phyloP scores from a whole-genome alignment of 2,888 invertebrate species.

The Lysandra coridon region DNA sequence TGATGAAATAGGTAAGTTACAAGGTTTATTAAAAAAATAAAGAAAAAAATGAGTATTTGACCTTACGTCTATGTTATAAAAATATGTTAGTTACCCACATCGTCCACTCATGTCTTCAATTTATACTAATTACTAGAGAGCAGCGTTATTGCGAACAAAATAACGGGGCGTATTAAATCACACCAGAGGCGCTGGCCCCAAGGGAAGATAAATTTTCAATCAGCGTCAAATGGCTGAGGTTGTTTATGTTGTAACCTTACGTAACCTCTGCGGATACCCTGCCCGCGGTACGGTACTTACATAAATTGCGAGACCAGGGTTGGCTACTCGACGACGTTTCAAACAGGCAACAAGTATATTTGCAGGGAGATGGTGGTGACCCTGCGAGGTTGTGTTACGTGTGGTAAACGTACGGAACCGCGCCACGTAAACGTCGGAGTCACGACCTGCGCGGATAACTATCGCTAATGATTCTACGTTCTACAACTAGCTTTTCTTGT shows the following conservation, averaged over 20 bases:
- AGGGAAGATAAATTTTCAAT: slow-evolving; percentile 26
- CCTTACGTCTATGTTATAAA: too few species aligned
- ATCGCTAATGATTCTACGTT: slow-evolving; percentile 10
- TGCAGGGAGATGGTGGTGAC: neutral
- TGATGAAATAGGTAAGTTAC: too few species aligned
- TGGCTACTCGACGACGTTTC: neutral
- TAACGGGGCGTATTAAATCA: neutral
- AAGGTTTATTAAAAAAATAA: too few species aligned
- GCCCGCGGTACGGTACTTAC: slow-evolving; percentile 26
- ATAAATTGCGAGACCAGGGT: slow-evolving; percentile 27
- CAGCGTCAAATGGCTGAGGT: slow-evolving; percentile 12
- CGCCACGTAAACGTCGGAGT: neutral
- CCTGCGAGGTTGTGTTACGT: neutral
- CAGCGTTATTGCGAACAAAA: neutral
- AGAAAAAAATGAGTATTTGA: too few species aligned
- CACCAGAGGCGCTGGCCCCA: slow-evolving; percentile 6
- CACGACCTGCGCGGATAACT: slow-evolving; percentile 14
- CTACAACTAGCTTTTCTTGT: neutral
- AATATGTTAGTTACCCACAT: too few species aligned
- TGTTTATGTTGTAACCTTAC: slow-evolving; percentile 25
- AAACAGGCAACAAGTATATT: neutral
- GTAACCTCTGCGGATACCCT: slow-evolving; percentile 29
- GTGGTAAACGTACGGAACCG: neutral
- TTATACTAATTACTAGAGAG: neutral
- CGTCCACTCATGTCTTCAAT: too few species aligned